Evolutionary conservation across 2,888 invertebrate species (phyloP).

Genomic region (Sesia bembeciformis): DNA sequence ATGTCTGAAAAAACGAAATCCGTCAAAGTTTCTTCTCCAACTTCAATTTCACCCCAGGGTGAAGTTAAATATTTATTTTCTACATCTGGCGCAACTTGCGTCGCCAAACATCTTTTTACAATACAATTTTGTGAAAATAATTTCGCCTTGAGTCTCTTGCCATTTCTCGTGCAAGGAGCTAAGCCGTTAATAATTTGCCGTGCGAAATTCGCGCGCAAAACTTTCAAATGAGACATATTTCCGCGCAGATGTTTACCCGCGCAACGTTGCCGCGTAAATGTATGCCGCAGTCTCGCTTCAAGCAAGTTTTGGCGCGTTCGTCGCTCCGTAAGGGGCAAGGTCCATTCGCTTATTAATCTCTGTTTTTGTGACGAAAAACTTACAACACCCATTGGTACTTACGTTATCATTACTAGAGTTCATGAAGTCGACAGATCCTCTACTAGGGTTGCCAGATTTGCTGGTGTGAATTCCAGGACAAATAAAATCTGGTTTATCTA

Average conservation of each 20-base stretch:
- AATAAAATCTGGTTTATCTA: no score
- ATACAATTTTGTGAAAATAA: slow-evolving; percentile 14
- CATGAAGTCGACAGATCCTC: no score
- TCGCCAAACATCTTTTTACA: slow-evolving; percentile 36
- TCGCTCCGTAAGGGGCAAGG: slow-evolving; percentile 37
- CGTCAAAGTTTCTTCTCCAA: slow-evolving; percentile 73
- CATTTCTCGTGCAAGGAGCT: slow-evolving; percentile 25
- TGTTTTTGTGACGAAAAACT: slow-evolving; percentile 27
- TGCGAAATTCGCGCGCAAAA: slow-evolving; percentile 58
- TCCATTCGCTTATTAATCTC: slow-evolving; percentile 40
- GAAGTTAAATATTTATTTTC: slow-evolving; percentile 47
- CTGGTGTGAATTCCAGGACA: no score
- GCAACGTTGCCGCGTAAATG: slow-evolving; percentile 40
- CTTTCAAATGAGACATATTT: slow-evolving; percentile 62
- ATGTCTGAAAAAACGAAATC: slow-evolving; percentile 75
- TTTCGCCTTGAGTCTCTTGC: slow-evolving; percentile 24
- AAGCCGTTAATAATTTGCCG: slow-evolving; percentile 39
- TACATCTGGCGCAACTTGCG: slow-evolving; percentile 40
- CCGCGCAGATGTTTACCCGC: slow-evolving; percentile 37
- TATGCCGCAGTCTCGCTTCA: slow-evolving; percentile 18
- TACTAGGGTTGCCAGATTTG: no score
- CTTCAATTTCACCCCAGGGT: slow-evolving; percentile 65
- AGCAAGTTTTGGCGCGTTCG: slow-evolving; percentile 48
- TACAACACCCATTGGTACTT: no score
- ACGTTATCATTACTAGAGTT: no score